Evolutionary conservation across 2,888 invertebrate genomes (phyloP).

Genomic region (Rutpela maculata): DNA sequence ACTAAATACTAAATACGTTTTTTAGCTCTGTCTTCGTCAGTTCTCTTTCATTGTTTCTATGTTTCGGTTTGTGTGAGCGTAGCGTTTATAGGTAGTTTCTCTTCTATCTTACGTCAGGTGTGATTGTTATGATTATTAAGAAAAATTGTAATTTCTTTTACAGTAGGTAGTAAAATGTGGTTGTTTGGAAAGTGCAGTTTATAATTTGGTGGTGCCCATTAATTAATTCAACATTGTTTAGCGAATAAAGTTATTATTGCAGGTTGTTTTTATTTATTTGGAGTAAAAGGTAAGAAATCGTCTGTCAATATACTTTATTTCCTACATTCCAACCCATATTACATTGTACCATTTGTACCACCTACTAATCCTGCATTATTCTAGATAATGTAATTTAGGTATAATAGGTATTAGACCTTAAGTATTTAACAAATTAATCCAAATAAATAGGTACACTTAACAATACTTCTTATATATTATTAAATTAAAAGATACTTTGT

Average conservation of each 20-base stretch:
- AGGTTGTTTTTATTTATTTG: background rate
- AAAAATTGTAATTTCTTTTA: slow-evolving; percentile 7
- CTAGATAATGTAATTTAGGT: background rate
- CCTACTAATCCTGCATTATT: background rate
- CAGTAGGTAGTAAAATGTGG: background rate
- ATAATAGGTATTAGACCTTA: no score
- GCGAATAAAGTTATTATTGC: slow-evolving; percentile 12
- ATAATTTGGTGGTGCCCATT: slow-evolving; percentile 1
- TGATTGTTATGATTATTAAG: slow-evolving; percentile 48
- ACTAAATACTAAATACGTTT: slow-evolving; percentile 39
- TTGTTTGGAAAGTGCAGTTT: slow-evolving; percentile 5
- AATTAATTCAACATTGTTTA: slow-evolving; percentile 3
- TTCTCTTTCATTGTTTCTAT: slow-evolving; percentile 22
- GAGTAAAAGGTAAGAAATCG: slow-evolving; percentile 22
- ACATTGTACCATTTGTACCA: no score
- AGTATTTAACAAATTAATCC: background rate
- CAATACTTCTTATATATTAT: background rate
- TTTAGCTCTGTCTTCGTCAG: slow-evolving; percentile 38
- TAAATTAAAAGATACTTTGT: background rate
- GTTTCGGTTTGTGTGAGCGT: slow-evolving; percentile 1
- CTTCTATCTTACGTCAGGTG: slow-evolving; percentile 49
- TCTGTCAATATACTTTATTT: background rate
- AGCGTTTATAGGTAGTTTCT: slow-evolving; percentile 46
- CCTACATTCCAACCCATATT: background rate
- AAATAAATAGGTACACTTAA: background rate